phyloP scores from a whole-genome alignment of 2,113 vertebrate species.

The Picathartes gymnocephalus region DNA sequence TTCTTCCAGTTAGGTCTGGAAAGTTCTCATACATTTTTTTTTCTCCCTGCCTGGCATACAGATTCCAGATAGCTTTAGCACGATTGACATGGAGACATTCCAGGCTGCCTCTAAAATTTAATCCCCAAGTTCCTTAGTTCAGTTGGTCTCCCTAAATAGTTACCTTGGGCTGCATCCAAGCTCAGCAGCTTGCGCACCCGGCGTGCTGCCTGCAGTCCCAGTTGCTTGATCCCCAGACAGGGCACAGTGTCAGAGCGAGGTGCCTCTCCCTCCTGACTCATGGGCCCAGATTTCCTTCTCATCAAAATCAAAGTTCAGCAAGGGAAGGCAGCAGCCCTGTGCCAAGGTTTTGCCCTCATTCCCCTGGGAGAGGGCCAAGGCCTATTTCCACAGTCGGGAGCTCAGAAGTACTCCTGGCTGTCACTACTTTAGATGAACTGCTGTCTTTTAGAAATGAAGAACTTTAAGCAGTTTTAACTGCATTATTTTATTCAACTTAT shows the following conservation, averaged over 20 bases:
- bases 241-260: not conserved
- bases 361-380: not conserved
- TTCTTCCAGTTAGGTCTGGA: conserved; percentile 37
- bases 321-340: not conserved
- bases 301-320: not conserved
- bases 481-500: not conserved
- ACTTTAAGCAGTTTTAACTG: not conserved
- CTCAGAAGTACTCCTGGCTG: not conserved
- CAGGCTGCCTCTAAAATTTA: conserved; percentile 54
- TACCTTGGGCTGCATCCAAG: conserved; percentile 55
- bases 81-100: conserved; percentile 51
- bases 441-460: not conserved
- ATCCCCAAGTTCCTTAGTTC: conserved; percentile 35
- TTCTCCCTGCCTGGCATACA: conserved; percentile 6
- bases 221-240: conserved; percentile 13
- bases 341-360: conserved; percentile 45
- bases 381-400: not conserved
- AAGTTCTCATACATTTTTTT: not conserved
- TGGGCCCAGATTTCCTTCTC: conserved; percentile 14
- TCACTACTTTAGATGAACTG: not conserved
- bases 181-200: conserved; percentile 7
- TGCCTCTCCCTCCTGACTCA: conserved; percentile 23
- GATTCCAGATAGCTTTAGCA: conserved; percentile 61
- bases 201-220: not conserved
- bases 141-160: conserved; percentile 48